A percentile compares a stretch with the other conserved stretches of the same genome.
These are phyloP conservation scores for Mormyrops attenuatus DNA, from an alignment of 2,797 vertebrate species.

Conservation along the genomic window DNA sequence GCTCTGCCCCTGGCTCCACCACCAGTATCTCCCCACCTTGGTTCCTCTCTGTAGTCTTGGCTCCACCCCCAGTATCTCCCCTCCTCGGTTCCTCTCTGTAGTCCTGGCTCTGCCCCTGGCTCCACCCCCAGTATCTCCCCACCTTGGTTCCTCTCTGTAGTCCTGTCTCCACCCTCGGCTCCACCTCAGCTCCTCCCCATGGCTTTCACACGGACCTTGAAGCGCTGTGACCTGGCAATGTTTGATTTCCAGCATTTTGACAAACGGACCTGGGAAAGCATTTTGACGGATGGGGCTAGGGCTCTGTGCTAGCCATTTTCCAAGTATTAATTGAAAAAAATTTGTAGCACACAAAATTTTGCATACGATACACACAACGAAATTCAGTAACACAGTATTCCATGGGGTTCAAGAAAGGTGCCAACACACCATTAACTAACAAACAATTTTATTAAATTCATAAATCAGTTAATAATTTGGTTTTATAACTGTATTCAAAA, in stretches of 20 bases:
- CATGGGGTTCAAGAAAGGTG: not conserved
- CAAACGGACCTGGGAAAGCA: not conserved
- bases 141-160: not conserved
- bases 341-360: not conserved
- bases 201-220: not conserved
- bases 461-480: not conserved
- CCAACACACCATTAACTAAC: not conserved
- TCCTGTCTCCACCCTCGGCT: slow-evolving; percentile 42
- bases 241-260: not conserved
- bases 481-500: not conserved
- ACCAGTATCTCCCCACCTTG: not conserved
- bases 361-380: not conserved
- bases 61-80: not conserved
- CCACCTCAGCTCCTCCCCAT: slow-evolving; percentile 24
- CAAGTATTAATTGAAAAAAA: not conserved
- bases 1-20: slow-evolving; percentile 44
- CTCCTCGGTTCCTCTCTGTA: not conserved
- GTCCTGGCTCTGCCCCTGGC: slow-evolving; percentile 32
- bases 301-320: not conserved
- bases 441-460: not conserved
- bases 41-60: slow-evolving; percentile 20
- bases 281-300: not conserved
- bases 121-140: not conserved
- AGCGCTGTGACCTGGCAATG: not conserved
- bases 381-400: not conserved